A percentile compares a stretch with the other conserved stretches of the same genome.
Conservation (phyloP, 2,888 invertebrate species). For the Cataglyphis cursor region DNA sequence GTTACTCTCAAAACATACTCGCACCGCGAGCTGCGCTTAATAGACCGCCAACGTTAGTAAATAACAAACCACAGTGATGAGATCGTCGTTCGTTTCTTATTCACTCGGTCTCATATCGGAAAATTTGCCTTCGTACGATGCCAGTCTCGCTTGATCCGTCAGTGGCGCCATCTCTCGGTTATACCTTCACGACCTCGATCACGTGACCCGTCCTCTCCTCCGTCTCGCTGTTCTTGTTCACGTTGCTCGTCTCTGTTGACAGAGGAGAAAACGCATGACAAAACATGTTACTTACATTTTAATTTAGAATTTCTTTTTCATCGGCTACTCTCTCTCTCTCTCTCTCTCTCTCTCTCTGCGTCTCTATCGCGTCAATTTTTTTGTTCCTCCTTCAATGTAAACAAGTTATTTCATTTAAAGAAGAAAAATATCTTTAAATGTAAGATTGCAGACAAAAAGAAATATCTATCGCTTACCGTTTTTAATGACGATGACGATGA, state of each 20-base stretch:
- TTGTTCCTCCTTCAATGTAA: neutral
- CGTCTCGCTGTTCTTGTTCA: neutral
- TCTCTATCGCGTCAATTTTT: neutral
- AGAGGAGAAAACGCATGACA: neutral
- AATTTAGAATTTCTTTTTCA: neutral
- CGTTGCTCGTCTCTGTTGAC: neutral
- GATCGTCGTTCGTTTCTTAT: conserved; percentile 56
- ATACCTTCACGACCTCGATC: conserved; percentile 44
- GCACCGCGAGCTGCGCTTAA: neutral
- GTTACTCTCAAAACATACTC: neutral
- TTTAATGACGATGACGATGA: neutral
- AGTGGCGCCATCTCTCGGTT: conserved; percentile 65
- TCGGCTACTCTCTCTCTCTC: neutral
- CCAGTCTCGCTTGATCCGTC: conserved; percentile 38
- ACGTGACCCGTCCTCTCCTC: conserved; percentile 45
- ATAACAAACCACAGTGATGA: conserved; percentile 48
- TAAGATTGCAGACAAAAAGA: neutral
- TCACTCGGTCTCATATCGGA: conserved; percentile 65
- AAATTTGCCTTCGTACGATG: conserved; percentile 60
- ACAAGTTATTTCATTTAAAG: neutral
- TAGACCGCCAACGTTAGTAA: conserved; percentile 34
- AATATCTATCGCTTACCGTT: neutral
- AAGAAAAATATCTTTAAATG: neutral
- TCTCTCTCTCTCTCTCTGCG: neutral
- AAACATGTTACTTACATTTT: neutral